These are phyloP conservation scores for Paralichthys olivaceus DNA, from an alignment of 2,113 vertebrate genomes.

Conservation along the genomic window DNA sequence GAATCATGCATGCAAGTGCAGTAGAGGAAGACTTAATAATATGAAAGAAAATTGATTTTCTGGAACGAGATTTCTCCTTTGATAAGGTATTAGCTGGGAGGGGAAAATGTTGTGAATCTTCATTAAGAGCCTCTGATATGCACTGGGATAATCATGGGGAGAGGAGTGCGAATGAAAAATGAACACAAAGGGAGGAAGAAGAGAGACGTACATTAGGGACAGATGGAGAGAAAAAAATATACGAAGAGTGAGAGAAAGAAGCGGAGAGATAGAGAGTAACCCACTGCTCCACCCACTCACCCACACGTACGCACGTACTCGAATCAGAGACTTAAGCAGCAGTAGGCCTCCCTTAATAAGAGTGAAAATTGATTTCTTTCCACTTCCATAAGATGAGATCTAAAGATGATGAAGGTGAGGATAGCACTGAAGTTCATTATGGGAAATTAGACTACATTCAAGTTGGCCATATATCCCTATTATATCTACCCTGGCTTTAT, in stretches of 20 bases:
- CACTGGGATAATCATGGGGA: conserved; percentile 78
- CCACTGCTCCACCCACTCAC: conserved; percentile 29
- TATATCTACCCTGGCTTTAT: conserved; percentile 69
- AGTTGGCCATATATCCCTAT: conserved; percentile 64
- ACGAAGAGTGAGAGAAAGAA: conserved; percentile 52
- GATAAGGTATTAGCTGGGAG: conserved; percentile 87
- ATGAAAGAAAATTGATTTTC: conserved; percentile 88
- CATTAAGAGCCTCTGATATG: conserved; percentile 86
- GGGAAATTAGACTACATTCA: conserved; percentile 72
- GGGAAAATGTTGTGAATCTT: conserved; percentile 87
- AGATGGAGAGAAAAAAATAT: conserved; percentile 62
- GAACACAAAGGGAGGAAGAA: conserved; percentile 71
- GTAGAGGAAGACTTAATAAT: conserved; percentile 85
- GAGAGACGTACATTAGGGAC: conserved; percentile 72
- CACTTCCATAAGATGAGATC: conserved; percentile 78
- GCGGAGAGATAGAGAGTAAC: conserved; percentile 31
- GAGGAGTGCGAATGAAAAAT: conserved; percentile 79
- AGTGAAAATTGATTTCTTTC: conserved; percentile 83
- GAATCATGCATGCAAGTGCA: conserved; percentile 79
- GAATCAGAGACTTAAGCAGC: conserved; percentile 76
- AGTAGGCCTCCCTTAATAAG: conserved; percentile 77
- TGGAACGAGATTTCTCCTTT: conserved; percentile 86
- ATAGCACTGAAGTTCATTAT: conserved; percentile 76
- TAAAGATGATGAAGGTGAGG: conserved; percentile 81
- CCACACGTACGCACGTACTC: conserved; percentile 56